phyloP scores from a whole-genome alignment of 1,140 invertebrate species.

The Drosophila murphyi region DNA sequence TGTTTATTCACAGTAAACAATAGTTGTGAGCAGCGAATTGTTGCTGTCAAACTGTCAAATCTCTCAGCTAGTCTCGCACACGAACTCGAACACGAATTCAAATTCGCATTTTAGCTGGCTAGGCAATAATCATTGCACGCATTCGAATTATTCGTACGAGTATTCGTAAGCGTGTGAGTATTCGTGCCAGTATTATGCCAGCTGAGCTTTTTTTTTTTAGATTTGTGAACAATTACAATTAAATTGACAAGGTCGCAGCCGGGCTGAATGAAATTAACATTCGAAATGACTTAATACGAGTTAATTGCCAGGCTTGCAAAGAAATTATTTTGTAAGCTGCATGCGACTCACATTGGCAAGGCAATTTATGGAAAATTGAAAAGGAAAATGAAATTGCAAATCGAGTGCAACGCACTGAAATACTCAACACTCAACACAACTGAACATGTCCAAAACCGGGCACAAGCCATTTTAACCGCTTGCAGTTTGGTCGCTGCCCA shows the following conservation, averaged over 20 bases:
- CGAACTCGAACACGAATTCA: background rate
- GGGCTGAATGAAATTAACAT: slow-evolving; percentile 59
- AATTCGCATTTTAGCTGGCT: slow-evolving; percentile 47
- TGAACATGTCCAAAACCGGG: slow-evolving; percentile 11
- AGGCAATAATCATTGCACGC: slow-evolving; percentile 64
- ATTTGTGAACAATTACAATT: slow-evolving; percentile 51
- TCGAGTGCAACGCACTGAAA: slow-evolving; percentile 56
- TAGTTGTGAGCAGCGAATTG: background rate
- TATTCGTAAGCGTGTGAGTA: background rate
- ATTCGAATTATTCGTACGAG: slow-evolving; percentile 37
- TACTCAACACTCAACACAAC: background rate
- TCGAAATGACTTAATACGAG: slow-evolving; percentile 72
- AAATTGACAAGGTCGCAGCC: slow-evolving; percentile 70
- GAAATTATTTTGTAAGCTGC: background rate
- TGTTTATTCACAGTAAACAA: slow-evolving; percentile 14
- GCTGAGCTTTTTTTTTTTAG: slow-evolving; percentile 4
- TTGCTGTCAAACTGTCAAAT: slow-evolving; percentile 26
- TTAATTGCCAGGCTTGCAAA: slow-evolving; percentile 49
- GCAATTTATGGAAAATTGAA: slow-evolving; percentile 2
- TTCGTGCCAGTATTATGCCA: background rate
- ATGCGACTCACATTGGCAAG: slow-evolving; percentile 18
- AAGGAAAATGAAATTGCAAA: slow-evolving; percentile 31
- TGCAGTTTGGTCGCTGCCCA: slow-evolving; percentile 1
- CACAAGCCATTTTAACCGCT: slow-evolving; percentile 1
- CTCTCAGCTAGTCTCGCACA: background rate